Base-by-base conservation (phyloP, 2,113 vertebrate genomes). In the Smithornis capensis region DNA sequence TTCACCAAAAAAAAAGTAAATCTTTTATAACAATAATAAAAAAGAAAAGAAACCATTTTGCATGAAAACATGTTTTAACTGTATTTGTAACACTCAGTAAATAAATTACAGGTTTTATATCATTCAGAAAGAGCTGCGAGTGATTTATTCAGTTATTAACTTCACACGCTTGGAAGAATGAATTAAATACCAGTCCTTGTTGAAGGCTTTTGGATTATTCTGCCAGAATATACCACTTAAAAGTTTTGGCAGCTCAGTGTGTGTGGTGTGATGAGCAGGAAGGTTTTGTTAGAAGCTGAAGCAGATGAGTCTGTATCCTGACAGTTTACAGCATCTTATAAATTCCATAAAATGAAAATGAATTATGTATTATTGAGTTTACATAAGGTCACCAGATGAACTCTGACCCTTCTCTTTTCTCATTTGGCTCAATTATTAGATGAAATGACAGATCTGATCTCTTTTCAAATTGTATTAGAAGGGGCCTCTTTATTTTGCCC, bases 361-460 rank as follows among this genome's bases (percentile, higher is more conserved):
- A 98, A 98, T 98, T 94, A 98, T 97, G 96, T 95, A 97, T 98
- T 96, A 97, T 98, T 98, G 97, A 96, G 97, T 98, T 98, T 97
- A 98, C 97, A 98, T 97, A 98, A 98, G 97, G 97, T 98, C 97
- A 97, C 77, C 53, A 90, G 29, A 80, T 97, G 98, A 98, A 98
- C 98, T 98, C 94, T 95, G 98, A 98, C 98, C 98, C 94, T 94
- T 97, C 97, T 97, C 97, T 97, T 98, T 97, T 98, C 98, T 98
- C 98, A 98, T 98, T 98, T 98, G 98, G 97, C 95, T 97, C 98
- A 98, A 98, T 99, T 99, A 99, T 99, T 98, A 99, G 98, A 97
- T 96, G 97, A 98, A 99, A 98, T 99, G 98, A 99, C 97, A 97
- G 98, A 99, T 99, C 98, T 98, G 98, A 98, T 99, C 98, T 98